Evolutionary conservation across 2,113 vertebrate genomes (phyloP).

Genomic region (Gallinago media): DNA sequence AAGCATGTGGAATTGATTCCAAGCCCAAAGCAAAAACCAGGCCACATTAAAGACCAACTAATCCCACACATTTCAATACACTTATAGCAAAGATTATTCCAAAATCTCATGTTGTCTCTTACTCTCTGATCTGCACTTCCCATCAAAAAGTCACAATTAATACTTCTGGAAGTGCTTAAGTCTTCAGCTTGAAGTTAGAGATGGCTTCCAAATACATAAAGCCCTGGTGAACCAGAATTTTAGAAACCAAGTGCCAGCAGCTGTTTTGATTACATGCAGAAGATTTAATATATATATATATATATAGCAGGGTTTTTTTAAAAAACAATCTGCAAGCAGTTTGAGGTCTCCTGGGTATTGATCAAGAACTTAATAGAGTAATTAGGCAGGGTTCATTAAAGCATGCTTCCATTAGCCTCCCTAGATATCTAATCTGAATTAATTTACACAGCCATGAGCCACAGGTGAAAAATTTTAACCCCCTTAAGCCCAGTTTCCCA

Average conservation of each 20-base stretch:
- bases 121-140: not conserved
- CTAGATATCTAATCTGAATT: constrained; percentile 38
- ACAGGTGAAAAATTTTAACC: constrained; percentile 1
- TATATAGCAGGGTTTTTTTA: not conserved
- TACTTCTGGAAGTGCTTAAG: not conserved
- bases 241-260: not conserved
- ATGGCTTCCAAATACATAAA: not conserved
- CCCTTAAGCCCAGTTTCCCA: not conserved
- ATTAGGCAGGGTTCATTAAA: constrained; percentile 59
- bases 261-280: constrained; percentile 24
- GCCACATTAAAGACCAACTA: not conserved
- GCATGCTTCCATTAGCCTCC: constrained; percentile 12
- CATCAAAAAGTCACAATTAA: not conserved
- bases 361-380: constrained; percentile 52
- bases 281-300: not conserved
- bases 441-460: not conserved
- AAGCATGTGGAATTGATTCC: not conserved
- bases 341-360: constrained; percentile 25
- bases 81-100: not conserved
- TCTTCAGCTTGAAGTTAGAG: not conserved
- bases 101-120: not conserved
- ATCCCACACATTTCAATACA: not conserved
- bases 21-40: not conserved
- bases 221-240: not conserved
- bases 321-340: not conserved